Base-by-base conservation (phyloP, 2,113 vertebrate species). In the Thermophis baileyi region DNA sequence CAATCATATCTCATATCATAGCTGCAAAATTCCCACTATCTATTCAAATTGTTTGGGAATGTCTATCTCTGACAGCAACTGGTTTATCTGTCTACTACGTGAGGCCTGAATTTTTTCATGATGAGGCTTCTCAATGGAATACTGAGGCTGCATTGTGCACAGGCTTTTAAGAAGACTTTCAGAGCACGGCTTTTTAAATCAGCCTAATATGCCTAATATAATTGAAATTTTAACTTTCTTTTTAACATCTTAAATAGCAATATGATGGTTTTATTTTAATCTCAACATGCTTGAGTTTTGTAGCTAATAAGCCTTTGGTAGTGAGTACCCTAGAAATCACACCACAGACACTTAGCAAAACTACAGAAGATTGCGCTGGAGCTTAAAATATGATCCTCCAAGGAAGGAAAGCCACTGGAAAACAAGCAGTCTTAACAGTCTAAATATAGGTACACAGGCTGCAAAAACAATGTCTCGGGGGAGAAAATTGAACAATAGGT, bases 401-500 rank as follows among this genome's bases (percentile, higher is more conserved):
- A 1, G 88, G 88, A 90, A 20, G 54, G 74, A 49, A 40, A 91
- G 91, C 4, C 12, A 50, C 24, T 91, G 88, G 88, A 94, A 94
- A 95, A 24, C 87, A 94, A 90, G 90, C 10, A 3, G 35, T 46
- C 88, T 88, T 90, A 20, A 47, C 11, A 46, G 55, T 93, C 91
- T 95, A 93, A 94, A 93, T 81, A 92, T 44, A 94, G 47, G 63
- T 81, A 85, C 91, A 63, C 10, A 24, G 49, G 60, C 35, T 91
- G 46, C 14, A 27, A 16, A 51, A 94, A 90, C 81, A 94, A 44
- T 35, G 55, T 81, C 94, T 87, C 47, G 30, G 93, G 92, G 55
- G 55, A 1, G 30, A 69, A 40, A 93, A 86, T 46, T 20, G 2
- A 94, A 89, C 88, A 53, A 9, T 69, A 51, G 47, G 60, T 81